Base-by-base conservation (phyloP, 2,113 vertebrate genomes). In the Cyprinus carpio region DNA sequence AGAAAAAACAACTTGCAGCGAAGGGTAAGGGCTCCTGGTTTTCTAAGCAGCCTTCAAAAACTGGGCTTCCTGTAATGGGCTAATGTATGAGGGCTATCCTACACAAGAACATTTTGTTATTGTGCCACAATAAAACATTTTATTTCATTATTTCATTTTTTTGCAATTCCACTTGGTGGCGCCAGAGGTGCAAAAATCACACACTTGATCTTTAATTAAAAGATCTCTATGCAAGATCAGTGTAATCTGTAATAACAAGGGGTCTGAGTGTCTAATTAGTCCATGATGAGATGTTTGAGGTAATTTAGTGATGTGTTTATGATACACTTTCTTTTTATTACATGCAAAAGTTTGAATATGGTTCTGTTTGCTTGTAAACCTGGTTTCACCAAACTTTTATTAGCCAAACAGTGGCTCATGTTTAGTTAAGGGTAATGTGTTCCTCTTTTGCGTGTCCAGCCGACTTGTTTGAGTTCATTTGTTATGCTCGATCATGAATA, bases 21-120 rank as follows among this genome's bases (percentile, higher is more conserved):
- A 20, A 67, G 43, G 49, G 43, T 62, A 51, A 83, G 82, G 29
- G 40, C 67, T 64, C 18, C 18, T 75, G 31, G 27, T 75, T 46
- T 71, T 62, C 76, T 60, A 64, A 71, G 62, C 54, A 71, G 46
- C 34, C 43, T 82, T 40, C 13, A 65, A 77, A 27, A 62, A 7
- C 49, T 67, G 84, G 78, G 46, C 67, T 89, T 87, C 81, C 84
- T 60, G 58, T 89, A 76, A 85, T 87, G 51, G 16, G 75, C 75
- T 82, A 85, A 67, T 87, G 74, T 90, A 51, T 90, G 92, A 94
- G 94, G 93, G 92, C 92, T 93, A 91, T 85, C 81, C 86, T 25
- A 89, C 82, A 60, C 85, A 65, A 64, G 62, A 65, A 23, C 75
- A 54, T 83, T 87, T 85, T 20, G 15, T 69, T 82, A 15, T 88